Percentiles rank a stretch among this genome's conserved stretches.
Evolutionary conservation across 2,113 vertebrate species (phyloP).

Genomic region (Eptesicus fuscus): DNA sequence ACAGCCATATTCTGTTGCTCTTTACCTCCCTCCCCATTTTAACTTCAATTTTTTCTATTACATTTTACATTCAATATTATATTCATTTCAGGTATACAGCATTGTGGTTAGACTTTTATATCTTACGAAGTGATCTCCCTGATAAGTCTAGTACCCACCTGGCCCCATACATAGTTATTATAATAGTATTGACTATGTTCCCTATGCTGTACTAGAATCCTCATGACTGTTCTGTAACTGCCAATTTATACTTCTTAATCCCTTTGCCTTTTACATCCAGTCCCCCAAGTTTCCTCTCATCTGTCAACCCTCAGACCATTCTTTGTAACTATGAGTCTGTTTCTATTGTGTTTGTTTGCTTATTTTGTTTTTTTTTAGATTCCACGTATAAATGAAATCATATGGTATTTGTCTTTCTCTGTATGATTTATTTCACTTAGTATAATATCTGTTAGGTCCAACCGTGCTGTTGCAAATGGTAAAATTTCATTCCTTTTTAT

Average conservation of each 20-base stretch:
- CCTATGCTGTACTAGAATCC: background rate
- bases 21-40: background rate
- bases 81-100: background rate
- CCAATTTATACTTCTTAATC: background rate
- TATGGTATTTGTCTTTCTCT: background rate
- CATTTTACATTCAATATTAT: background rate
- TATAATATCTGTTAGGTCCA: background rate
- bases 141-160: background rate
- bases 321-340: background rate
- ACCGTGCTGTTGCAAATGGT: background rate
- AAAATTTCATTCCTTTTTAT: background rate
- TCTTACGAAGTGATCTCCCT: background rate
- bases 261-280: background rate
- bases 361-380: background rate
- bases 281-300: background rate
- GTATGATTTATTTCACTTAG: background rate
- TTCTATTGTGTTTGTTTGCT: background rate
- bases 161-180: background rate
- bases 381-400: background rate
- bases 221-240: background rate
- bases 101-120: background rate
- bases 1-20: background rate
- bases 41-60: background rate
- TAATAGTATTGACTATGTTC: background rate
- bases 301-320: background rate